Conservation (phyloP, 2,797 vertebrate genomes). For the Onychomys torridus region DNA sequence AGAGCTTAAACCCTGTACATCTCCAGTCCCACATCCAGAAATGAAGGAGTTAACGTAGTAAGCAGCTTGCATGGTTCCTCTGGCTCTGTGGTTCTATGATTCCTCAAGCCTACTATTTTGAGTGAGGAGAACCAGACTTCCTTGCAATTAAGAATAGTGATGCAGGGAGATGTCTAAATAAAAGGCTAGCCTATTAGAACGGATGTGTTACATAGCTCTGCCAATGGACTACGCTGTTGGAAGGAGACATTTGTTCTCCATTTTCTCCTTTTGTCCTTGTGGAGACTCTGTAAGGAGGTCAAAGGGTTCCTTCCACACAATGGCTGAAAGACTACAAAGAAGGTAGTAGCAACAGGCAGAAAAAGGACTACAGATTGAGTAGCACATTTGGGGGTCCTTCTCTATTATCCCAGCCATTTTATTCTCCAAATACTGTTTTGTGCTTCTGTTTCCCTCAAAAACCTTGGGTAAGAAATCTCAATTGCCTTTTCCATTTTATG, state of each 20-base stretch:
- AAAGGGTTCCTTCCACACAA: background rate
- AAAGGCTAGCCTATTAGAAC: background rate
- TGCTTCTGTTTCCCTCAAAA: conserved; percentile 5
- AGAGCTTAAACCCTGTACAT: background rate
- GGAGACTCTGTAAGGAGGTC: background rate
- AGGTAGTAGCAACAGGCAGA: background rate
- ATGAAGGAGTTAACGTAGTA: background rate
- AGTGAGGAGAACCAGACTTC: conserved; percentile 6
- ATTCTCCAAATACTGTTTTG: background rate
- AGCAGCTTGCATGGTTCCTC: background rate
- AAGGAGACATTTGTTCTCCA: background rate
- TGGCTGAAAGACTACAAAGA: background rate
- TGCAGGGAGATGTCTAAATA: background rate
- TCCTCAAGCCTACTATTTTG: background rate
- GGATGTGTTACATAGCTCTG: background rate
- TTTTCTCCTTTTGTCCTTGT: background rate
- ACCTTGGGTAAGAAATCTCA: background rate
- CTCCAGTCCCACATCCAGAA: background rate
- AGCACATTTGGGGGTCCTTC: background rate
- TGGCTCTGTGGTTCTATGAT: background rate
- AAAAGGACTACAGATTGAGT: background rate
- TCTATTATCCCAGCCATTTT: background rate
- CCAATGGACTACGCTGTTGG: background rate
- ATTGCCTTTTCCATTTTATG: conserved; percentile 2
- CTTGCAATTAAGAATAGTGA: background rate